Conservation (phyloP, 2,888 invertebrate species). For the Zygothrica quintamaculata region DNA sequence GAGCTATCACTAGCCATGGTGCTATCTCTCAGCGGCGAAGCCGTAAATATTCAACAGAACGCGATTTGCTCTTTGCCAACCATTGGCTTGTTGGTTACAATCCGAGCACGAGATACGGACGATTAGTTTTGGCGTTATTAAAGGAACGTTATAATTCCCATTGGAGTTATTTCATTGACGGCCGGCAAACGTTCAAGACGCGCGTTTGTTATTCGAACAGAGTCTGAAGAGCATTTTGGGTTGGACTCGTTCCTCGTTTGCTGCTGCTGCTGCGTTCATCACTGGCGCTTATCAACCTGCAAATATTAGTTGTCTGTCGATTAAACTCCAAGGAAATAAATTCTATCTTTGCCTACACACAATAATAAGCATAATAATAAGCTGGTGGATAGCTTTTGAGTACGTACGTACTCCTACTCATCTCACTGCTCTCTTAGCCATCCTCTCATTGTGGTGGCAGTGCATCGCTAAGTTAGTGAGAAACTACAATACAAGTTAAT, state of each 20-base stretch:
- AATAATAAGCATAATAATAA: background rate
- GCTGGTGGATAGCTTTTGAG: background rate
- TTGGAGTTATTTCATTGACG: slow-evolving; percentile 62
- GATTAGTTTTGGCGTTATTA: slow-evolving; percentile 23
- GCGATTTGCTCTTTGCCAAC: slow-evolving; percentile 24
- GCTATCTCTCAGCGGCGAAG: too few relatives aligned
- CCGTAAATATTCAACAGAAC: too few relatives aligned
- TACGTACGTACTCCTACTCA: background rate
- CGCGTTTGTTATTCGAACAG: slow-evolving; percentile 25
- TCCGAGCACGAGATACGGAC: too few relatives aligned
- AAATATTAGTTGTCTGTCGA: slow-evolving; percentile 49
- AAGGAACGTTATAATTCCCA: background rate
- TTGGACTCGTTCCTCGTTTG: slow-evolving; percentile 20
- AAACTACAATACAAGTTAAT: slow-evolving; percentile 28
- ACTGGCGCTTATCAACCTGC: slow-evolving; percentile 40
- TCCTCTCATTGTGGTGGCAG: slow-evolving; percentile 6
- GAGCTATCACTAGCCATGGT: too few relatives aligned
- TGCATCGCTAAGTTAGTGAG: background rate
- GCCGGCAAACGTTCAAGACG: slow-evolving; percentile 65
- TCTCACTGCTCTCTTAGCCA: background rate
- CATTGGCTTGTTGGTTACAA: background rate
- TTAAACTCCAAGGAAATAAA: slow-evolving; percentile 29
- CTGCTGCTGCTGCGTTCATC: slow-evolving; percentile 26
- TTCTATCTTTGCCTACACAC: background rate
- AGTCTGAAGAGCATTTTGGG: slow-evolving; percentile 51